These are phyloP conservation scores for Chinchilla lanigera DNA, from an alignment of 2,113 vertebrate species.

Conservation along the genomic window DNA sequence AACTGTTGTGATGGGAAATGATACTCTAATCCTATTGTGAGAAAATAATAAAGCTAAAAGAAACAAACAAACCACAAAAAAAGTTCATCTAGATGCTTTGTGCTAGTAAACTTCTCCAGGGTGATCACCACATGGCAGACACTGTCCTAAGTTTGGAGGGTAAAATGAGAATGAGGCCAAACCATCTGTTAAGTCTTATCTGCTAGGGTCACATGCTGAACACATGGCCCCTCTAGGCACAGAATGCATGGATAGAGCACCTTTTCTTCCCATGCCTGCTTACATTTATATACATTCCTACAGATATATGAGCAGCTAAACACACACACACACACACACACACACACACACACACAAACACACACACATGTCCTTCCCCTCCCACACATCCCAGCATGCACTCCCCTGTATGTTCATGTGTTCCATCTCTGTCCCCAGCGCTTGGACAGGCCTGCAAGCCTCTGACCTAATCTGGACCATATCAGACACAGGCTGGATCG, in stretches of 20 bases:
- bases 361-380: not conserved
- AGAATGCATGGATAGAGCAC: not conserved
- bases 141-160: not conserved
- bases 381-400: not conserved
- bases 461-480: constrained; percentile 63
- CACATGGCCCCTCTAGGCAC: not conserved
- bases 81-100: not conserved
- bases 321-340: not conserved
- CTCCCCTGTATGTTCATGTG: not conserved
- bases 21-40: not conserved
- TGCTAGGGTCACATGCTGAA: not conserved
- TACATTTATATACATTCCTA: not conserved
- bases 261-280: not conserved
- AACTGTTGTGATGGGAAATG: not conserved
- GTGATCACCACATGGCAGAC: not conserved
- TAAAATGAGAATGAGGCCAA: not conserved
- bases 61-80: not conserved
- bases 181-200: not conserved
- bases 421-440: constrained; percentile 4
- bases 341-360: too few relatives aligned
- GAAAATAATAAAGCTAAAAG: not conserved
- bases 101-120: not conserved
- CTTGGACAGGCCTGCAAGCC: not conserved
- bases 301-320: not conserved
- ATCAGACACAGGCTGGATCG: constrained; percentile 64